Evolutionary conservation across 2,113 vertebrate species (phyloP).

Genomic region (Sardina pilchardus): DNA sequence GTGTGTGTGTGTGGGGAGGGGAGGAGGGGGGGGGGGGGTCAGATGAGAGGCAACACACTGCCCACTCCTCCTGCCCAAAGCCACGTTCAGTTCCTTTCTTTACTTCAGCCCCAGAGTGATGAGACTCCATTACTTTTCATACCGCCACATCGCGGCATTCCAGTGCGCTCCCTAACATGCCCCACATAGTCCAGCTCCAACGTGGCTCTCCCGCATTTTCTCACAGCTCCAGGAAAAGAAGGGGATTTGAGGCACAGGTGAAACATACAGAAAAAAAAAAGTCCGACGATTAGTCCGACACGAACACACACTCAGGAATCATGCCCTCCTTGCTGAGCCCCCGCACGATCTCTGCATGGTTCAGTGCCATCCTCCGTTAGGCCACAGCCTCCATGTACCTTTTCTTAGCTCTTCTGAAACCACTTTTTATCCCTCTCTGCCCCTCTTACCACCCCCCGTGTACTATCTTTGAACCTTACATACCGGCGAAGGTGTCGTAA

Average conservation of each 20-base stretch:
- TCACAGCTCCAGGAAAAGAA: not conserved
- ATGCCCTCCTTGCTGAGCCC: constrained; percentile 14
- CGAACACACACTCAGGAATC: not conserved
- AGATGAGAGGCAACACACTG: constrained; percentile 5
- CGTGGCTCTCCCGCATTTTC: too few species aligned
- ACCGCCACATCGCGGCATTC: too few species aligned
- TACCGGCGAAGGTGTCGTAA: constrained; percentile 16
- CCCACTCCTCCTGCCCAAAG: not conserved
- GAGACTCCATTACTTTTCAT: not conserved
- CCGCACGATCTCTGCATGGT: not conserved
- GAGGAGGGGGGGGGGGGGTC: not conserved
- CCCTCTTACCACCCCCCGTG: not conserved
- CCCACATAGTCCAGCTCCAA: too few species aligned
- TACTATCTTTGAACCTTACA: constrained; percentile 31
- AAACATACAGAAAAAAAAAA: not conserved
- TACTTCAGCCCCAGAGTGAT: not conserved
- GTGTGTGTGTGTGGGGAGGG: not conserved
- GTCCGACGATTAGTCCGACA: not conserved
- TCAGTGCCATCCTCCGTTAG: not conserved
- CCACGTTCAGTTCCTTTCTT: too few species aligned
- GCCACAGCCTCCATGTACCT: not conserved
- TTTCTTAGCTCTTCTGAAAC: not conserved
- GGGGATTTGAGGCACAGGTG: not conserved
- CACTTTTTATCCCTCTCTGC: not conserved
- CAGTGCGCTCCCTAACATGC: too few species aligned